Evolutionary conservation across 2,888 invertebrate genomes (phyloP), one percentile per base, ranked within the genome.

Genomic region (Lepidonotus clava): DNA sequence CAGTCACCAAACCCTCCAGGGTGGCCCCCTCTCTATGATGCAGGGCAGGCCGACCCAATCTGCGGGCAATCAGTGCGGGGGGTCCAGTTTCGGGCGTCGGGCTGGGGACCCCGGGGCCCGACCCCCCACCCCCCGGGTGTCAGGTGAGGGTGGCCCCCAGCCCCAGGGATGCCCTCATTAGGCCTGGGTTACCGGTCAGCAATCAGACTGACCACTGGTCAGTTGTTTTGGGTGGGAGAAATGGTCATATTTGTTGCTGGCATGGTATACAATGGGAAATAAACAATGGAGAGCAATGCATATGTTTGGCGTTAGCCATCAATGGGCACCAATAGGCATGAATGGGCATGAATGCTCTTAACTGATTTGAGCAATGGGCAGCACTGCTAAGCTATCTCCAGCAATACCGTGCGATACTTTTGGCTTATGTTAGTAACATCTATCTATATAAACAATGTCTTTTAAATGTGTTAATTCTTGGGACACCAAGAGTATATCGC

Each of bases 191-290:
- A 71, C 18, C 8, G 11, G n/a, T n/a, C 71, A 4, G 71, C 71
- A 71, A 71, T 71, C 71, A 71, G 71, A 71, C 71, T 71, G 71
- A 34, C 38, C 71, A 36, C 21, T 71, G 71, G 36, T 71, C 36
- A 71, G 38, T 11, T 61, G 46, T 18, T 46, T 11, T 46, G 46
- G 46, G 46, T 46, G 46, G 8, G 6, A n/a, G n/a, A n/a, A n/a
- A n/a, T n/a, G n/a, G n/a, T n/a, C n/a, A n/a, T n/a, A n/a, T 6
- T 18, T 46, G 46, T 46, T 46, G 46, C 46, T 46, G 46, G n/a
- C n/a, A n/a, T n/a, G n/a, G n/a, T n/a, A n/a, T n/a, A n/a, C n/a
- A n/a, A n/a, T n/a, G n/a, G n/a, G n/a, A n/a, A n/a, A n/a, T n/a
- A n/a, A n/a, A n/a, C n/a, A n/a, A n/a, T n/a, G n/a, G n/a, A n/a